Evolutionary conservation across 2,888 invertebrate species (phyloP), one percentile per base, ranked within the genome.

Genomic region (Torymus auratus): DNA sequence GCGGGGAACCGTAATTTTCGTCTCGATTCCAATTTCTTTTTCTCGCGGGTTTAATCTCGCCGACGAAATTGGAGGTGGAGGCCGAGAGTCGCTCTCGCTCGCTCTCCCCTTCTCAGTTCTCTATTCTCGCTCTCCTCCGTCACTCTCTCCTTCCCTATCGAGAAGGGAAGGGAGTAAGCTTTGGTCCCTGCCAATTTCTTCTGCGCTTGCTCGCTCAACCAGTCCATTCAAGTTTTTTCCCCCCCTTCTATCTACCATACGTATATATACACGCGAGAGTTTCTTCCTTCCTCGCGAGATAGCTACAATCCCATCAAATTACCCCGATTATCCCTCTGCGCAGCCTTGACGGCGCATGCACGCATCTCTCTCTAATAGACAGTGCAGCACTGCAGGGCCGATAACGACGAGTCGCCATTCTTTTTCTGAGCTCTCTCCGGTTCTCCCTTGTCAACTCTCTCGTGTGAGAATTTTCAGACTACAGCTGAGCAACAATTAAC

Each of bases 21-120:
- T 86, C 85, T 86, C 85, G 86, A 86, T 87, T 87, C 86, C 86
- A 86, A 87, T 87, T 87, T 86, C 86, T 86, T 86, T 86, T 87
- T 86, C 85, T 86, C 86, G 85, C 85, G 83, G 82, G 84, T 84
- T 87, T 86, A 86, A 87, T 87, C 86, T 84, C 79, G 84, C 82
- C 85, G 84, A 83, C 85, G 67, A 86, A 86, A 87, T 87, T 87
- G 85, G 78, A 83, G 82, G 74, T 74, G 83, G 82, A 84, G 85
- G 7, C 83, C 82, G 80, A 83, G 14, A 5, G 12, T 2, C 14
- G 28, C 28, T 28, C 28, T 28, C 28, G 1, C 3, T 28, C 3
- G n/a, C 55, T 68, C 79, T 68, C 64, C 74, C 58, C 28, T 28
- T 82, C 74, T 82, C 74, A 56, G 60, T 58, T 52, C 81, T 81